Base-by-base conservation (phyloP, 2,888 invertebrate genomes). In the Lacanobia oleracea region DNA sequence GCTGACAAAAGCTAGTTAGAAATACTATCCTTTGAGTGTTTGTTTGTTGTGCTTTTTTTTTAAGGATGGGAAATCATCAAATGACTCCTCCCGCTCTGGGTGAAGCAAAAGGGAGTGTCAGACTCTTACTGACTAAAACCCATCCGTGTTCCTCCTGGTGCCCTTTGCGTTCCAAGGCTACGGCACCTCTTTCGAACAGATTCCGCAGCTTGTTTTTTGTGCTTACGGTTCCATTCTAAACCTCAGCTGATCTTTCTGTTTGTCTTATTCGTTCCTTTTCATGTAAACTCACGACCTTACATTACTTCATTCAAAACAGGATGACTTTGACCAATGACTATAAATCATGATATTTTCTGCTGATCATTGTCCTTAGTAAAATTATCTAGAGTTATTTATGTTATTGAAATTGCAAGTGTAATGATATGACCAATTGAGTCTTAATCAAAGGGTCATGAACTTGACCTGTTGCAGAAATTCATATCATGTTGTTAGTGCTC, bases 361-460 rank as follows among this genome's bases (percentile, higher is more conserved):
- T 18, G 16, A 27, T 48, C 9, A 61, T 27, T 27, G 3, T 21
- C 14, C 12, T 45, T 16, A 10, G 12, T 16, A n/a, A n/a, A n/a
- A n/a, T 14, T 6, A 40, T 5, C 16, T 23, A 56, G 0, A 18
- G 18, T 21, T 33, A 37, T 75, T 23, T 50, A n/a, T 57, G 21
- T 67, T 45, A 57, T 37, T 51, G 9, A 66, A 75, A 37, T 8
- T 57, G 5, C 10, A 50, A 21, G 18, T 21, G 6, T 1, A 37
- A 45, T 50, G 40, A 75, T 54, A 59, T n/a, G 8, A 57, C 0
- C n/a, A 45, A 53, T 18, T 27, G n/a, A 37, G 8, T 57, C 16
- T 59, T 51, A 67, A 57, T 75, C 75, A 37, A 21, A 10, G 18
- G 76, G 57, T 67, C 37, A 51, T 4, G 27, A 45, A 76, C 73